phyloP scores from a whole-genome alignment of 2,113 vertebrate genomes.

The Nothocercus julius region DNA sequence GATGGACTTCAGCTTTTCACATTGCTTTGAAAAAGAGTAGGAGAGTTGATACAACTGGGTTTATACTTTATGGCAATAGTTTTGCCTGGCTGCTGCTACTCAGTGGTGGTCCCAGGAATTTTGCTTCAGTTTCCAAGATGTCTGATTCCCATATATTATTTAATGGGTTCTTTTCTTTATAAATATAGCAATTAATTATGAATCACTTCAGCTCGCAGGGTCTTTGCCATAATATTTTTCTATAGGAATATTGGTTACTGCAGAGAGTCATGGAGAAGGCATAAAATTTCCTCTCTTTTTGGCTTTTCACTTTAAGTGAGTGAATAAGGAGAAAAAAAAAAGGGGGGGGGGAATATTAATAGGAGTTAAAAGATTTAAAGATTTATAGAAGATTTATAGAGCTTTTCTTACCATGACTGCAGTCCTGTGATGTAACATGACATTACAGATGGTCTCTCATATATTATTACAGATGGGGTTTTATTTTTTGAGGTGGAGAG shows the following conservation, averaged over 20 bases:
- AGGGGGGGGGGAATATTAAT: background rate
- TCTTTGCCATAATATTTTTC: background rate
- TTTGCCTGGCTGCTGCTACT: background rate
- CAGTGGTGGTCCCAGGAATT: background rate
- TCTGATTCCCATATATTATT: background rate
- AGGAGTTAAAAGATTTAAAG: background rate
- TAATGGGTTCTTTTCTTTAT: slow-evolving; percentile 32
- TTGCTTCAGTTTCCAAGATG: background rate
- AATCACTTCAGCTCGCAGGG: background rate
- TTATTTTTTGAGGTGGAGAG: background rate
- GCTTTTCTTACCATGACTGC: background rate
- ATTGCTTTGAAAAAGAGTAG: background rate
- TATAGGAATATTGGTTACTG: background rate
- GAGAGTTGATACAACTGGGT: background rate
- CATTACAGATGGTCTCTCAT: background rate
- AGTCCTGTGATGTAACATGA: rapidly evolving
- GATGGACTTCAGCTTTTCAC: background rate
- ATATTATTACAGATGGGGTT: rapidly evolving
- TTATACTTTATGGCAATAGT: background rate
- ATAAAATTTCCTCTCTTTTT: background rate
- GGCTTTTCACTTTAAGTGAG: background rate
- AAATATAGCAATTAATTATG: background rate
- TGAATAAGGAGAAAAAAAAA: background rate
- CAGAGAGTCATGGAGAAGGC: background rate
- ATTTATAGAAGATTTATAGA: background rate